Evolutionary conservation across 2,113 vertebrate species (phyloP), one percentile per base, ranked within the genome.

Genomic region (Motacilla alba): DNA sequence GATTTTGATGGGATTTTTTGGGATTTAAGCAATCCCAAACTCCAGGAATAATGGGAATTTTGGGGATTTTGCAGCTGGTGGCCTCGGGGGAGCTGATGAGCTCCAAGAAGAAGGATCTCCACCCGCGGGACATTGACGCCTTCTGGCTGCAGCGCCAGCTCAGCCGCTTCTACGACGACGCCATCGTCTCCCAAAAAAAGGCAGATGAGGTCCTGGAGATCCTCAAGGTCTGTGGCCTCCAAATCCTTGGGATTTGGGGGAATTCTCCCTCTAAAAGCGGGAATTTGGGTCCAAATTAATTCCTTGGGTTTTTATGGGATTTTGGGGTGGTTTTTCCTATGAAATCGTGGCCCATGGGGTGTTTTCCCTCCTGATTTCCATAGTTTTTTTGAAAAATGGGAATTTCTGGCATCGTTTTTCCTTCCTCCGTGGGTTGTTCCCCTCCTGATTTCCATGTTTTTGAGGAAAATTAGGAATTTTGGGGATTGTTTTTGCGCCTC

Each of bases 281-380:
- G n/a, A 59, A 6, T 59, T 59, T 12, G 23, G n/a, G 2, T 59
- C 3, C 24, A 24, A 59, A 58, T 19, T 18, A 11, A 19, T 12
- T 31, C 17, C 9, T 23, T n/a, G 55, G 6, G 21, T 23, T n/a
- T n/a, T 35, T n/a, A 7, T n/a, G 20, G 56, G 56, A 5, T 24
- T 58, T 59, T 58, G 55, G 55, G n/a, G 58, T 16, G 58, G 58
- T 24, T 59, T 59, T 26, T 11, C 58, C 23, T 5, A 10, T 23
- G n/a, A 17, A 26, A 35, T 59, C 3, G 1, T 7, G 1, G 2
- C 8, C n/a, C 13, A 2, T 37, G n/a, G 35, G 15, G 10, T 35
- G 4, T 59, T 6, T 24, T 59, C n/a, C n/a, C 10, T 37, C 23
- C 10, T 60, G 15, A 5, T 26, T 37, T 26, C n/a, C n/a, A n/a